Conservation (phyloP, 2,888 invertebrate genomes). For the Schizaphis graminum region DNA sequence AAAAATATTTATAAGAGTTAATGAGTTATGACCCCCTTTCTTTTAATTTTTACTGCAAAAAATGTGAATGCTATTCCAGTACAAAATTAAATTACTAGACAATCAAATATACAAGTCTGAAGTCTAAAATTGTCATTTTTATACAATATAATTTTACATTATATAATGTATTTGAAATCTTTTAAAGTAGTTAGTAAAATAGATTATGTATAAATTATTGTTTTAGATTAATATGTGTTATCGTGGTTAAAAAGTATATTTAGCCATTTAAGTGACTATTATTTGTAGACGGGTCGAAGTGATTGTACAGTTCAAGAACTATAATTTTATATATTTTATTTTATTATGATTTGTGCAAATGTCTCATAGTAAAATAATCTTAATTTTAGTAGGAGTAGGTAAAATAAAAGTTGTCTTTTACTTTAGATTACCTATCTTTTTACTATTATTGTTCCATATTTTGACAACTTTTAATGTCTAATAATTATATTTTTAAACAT, state of each 20-base stretch:
- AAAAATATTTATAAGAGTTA: neutral
- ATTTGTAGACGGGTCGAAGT: neutral
- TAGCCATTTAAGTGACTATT: neutral
- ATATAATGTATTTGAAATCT: neutral
- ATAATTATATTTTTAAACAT: neutral
- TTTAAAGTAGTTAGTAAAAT: neutral
- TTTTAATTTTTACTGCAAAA: neutral
- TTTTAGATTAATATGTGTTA: neutral
- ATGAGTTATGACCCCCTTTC: neutral
- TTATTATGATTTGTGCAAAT: neutral
- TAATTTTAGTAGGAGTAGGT: neutral
- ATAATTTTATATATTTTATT: neutral
- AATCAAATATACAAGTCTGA: neutral
- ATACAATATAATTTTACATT: neutral
- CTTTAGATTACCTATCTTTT: neutral
- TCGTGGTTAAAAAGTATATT: neutral
- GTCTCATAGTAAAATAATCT: neutral
- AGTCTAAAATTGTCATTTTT: neutral
- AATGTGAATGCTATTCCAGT: neutral
- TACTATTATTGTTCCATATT: neutral
- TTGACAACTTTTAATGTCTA: neutral
- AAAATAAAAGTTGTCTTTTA: neutral
- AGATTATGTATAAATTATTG: neutral
- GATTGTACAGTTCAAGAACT: slow-evolving; percentile 12
- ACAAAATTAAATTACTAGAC: neutral